These are phyloP conservation scores for Laterallus jamaicensis DNA, from an alignment of 2,113 vertebrate species.

Conservation along the genomic window DNA sequence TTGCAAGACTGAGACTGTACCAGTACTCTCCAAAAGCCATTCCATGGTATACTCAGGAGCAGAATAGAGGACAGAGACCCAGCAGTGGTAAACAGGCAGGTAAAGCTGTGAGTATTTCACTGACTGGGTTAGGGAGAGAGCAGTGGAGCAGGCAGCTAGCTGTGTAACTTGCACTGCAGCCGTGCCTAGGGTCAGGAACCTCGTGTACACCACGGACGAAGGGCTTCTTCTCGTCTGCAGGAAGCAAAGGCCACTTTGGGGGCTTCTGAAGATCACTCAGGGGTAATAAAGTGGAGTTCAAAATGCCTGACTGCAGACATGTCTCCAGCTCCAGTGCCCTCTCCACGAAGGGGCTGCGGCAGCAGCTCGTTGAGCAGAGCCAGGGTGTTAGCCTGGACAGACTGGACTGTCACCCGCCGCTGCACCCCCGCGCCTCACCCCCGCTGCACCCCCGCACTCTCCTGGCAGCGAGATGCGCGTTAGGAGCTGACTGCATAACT, in stretches of 20 bases:
- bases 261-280: neutral
- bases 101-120: neutral
- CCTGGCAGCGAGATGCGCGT: neutral
- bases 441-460: neutral
- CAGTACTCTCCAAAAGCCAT: neutral
- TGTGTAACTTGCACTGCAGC: neutral
- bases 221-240: neutral
- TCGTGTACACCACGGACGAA: neutral
- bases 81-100: neutral
- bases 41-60: neutral
- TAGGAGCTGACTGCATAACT: neutral
- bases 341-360: neutral
- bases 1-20: neutral
- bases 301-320: neutral
- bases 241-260: neutral
- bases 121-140: neutral
- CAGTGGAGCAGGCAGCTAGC: rapidly evolving
- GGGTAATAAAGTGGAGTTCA: neutral
- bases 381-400: neutral
- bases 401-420: neutral
- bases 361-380: neutral
- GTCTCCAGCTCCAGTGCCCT: neutral
- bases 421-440: neutral
- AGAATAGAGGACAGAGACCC: neutral
- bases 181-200: neutral